Percentiles rank a stretch among this genome's conserved stretches.
These are phyloP conservation scores for Caenorhabditis doughertyi DNA, from an alignment of 2,888 invertebrate genomes.

Conservation along the genomic window DNA sequence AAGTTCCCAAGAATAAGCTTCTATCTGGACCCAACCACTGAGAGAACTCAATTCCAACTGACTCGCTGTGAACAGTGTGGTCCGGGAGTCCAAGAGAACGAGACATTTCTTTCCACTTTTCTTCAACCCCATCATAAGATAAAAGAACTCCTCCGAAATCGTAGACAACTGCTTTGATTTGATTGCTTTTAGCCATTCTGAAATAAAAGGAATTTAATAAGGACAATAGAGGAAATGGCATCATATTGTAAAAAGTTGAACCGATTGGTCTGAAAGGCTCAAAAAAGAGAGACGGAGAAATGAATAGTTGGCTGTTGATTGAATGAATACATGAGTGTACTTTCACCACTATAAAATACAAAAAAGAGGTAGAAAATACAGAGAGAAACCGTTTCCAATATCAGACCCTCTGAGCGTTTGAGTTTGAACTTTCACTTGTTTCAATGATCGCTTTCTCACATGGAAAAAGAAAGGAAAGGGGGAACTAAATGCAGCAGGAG, in stretches of 20 bases:
- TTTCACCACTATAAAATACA: constrained; percentile 53
- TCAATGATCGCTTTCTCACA: constrained; percentile 35
- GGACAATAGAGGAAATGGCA: no score
- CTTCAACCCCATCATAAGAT: constrained; percentile 60
- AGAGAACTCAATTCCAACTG: constrained; percentile 60
- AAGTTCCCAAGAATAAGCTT: constrained; percentile 64
- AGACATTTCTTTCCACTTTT: constrained; percentile 59
- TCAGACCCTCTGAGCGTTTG: constrained; percentile 6
- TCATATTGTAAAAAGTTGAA: not conserved
- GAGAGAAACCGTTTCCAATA: not conserved
- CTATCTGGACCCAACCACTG: constrained; percentile 65
- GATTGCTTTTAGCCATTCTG: constrained; percentile 3
- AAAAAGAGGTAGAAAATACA: not conserved
- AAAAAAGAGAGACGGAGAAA: constrained; percentile 23
- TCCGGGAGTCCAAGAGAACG: constrained; percentile 48
- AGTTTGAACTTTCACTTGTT: constrained; percentile 27
- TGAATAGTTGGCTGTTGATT: not conserved
- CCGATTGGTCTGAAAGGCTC: constrained; percentile 29
- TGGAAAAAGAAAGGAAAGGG: constrained; percentile 4
- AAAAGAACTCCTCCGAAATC: constrained; percentile 72
- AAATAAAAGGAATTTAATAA: no score
- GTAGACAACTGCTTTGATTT: constrained; percentile 70
- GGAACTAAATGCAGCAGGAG: constrained; percentile 28
- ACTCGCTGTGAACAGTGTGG: constrained; percentile 45
- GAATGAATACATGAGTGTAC: constrained; percentile 33